Conservation (phyloP, 2,797 vertebrate species). For the Tauraco hartlaubi region DNA sequence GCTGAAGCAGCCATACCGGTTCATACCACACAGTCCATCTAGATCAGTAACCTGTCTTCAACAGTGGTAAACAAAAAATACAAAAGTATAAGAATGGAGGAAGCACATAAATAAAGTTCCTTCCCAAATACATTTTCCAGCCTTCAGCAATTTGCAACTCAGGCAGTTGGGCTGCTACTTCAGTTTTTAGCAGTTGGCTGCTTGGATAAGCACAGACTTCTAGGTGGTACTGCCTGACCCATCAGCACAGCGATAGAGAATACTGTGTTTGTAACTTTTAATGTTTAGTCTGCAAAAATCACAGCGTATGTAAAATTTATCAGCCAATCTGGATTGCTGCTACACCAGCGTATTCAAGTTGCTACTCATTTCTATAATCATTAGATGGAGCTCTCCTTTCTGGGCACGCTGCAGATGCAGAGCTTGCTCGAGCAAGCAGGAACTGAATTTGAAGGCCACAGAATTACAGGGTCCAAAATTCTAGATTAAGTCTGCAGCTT, state of each 20-base stretch:
- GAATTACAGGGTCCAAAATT: background rate
- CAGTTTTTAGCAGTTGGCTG: background rate
- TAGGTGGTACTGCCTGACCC: background rate
- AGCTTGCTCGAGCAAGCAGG: rapidly evolving
- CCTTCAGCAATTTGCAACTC: background rate
- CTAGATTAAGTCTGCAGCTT: background rate
- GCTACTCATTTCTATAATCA: background rate
- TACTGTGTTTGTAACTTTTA: background rate
- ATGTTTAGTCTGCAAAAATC: background rate
- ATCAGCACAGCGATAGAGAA: background rate
- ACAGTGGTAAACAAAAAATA: background rate
- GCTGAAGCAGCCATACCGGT: background rate
- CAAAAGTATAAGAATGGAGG: background rate
- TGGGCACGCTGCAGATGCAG: background rate
- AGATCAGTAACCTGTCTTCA: background rate
- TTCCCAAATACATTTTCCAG: background rate
- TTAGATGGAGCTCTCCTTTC: background rate
- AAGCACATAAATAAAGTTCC: background rate
- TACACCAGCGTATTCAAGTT: background rate
- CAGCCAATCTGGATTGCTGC: background rate
- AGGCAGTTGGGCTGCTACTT: background rate
- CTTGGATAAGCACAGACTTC: background rate
- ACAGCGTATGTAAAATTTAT: background rate
- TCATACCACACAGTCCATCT: background rate
- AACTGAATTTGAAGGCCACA: background rate